These are phyloP conservation scores for Axis porcinus DNA, from an alignment of 2,113 vertebrate species.

Conservation along the genomic window DNA sequence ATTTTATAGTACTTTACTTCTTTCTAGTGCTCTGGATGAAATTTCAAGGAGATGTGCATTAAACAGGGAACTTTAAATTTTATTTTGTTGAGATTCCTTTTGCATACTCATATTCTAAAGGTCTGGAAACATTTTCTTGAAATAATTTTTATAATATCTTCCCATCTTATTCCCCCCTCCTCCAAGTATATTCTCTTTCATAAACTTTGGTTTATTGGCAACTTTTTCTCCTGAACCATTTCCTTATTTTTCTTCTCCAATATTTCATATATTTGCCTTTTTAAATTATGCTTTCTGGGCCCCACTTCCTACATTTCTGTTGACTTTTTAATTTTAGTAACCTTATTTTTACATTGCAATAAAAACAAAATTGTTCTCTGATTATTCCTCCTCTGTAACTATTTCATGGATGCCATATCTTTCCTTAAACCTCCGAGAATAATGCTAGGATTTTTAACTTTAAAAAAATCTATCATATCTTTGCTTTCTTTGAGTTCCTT, in stretches of 20 bases:
- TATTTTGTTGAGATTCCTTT: not conserved
- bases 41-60: not conserved
- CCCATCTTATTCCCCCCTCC: not conserved
- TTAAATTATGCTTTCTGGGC: not conserved
- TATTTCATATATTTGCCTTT: not conserved
- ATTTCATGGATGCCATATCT: not conserved
- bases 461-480: not conserved
- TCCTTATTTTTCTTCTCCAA: not conserved
- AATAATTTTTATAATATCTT: not conserved
- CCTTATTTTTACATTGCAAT: constrained; percentile 1
- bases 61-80: not conserved
- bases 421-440: not conserved
- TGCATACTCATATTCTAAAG: not conserved
- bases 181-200: not conserved
- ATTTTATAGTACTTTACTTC: not conserved
- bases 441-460: not conserved
- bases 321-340: constrained; percentile 17
- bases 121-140: not conserved
- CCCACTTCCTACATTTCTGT: not conserved
- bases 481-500: not conserved
- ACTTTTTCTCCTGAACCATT: not conserved
- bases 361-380: not conserved
- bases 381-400: not conserved
- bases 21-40: not conserved
- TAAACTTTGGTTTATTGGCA: not conserved